These are phyloP conservation scores for Vireo griseus DNA, from an alignment of 2,797 vertebrate species.

Conservation along the genomic window DNA sequence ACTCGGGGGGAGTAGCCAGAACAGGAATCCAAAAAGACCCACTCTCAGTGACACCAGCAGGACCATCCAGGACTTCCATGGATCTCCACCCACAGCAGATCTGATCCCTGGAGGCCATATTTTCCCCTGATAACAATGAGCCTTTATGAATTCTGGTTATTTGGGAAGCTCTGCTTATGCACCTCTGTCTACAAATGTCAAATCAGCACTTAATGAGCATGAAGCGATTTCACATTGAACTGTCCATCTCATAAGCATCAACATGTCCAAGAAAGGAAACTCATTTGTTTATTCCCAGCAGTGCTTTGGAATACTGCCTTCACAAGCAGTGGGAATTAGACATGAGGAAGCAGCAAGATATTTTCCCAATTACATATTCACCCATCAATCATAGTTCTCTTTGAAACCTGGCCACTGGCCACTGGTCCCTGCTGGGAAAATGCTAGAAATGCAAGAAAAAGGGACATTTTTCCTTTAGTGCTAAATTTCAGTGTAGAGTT, in stretches of 20 bases:
- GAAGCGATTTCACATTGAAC: conserved; percentile 43
- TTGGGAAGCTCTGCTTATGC: not conserved
- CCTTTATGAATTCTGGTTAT: not conserved
- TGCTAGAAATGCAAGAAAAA: conserved; percentile 43
- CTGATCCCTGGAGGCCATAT: not conserved
- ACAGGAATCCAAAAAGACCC: not conserved
- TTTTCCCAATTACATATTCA: conserved; percentile 53
- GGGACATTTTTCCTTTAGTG: conserved; percentile 23
- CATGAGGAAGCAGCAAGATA: conserved; percentile 60
- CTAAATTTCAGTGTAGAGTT: conserved; percentile 18
- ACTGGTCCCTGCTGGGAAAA: conserved; percentile 57
- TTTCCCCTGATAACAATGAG: not conserved
- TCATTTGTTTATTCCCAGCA: conserved; percentile 49
- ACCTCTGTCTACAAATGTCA: conserved; percentile 22
- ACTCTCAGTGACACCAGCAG: not conserved
- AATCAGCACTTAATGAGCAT: conserved; percentile 47
- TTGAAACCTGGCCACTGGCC: conserved; percentile 50
- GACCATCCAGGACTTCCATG: not conserved
- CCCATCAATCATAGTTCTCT: conserved; percentile 61
- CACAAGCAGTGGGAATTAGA: conserved; percentile 61
- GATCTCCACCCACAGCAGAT: not conserved
- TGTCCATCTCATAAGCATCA: conserved; percentile 46
- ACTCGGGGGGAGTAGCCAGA: not conserved
- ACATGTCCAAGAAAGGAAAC: conserved; percentile 55
- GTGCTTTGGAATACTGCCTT: conserved; percentile 49